These are phyloP conservation scores for Aphidius gifuensis DNA, from an alignment of 1,140 invertebrate species.

Conservation along the genomic window DNA sequence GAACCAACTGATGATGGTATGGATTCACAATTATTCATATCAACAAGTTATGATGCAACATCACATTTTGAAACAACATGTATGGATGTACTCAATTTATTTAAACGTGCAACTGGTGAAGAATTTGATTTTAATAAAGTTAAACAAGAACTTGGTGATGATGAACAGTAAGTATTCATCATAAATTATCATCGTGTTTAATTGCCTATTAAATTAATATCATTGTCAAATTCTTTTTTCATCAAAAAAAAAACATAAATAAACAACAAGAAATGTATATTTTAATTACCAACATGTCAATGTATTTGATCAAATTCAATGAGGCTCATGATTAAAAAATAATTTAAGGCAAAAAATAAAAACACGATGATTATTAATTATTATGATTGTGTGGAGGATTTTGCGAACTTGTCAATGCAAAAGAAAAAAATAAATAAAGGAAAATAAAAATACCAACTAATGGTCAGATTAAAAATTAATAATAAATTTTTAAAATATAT, in stretches of 20 bases:
- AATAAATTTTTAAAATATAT: not conserved
- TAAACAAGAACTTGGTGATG: conserved; percentile 87
- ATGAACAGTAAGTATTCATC: conserved; percentile 66
- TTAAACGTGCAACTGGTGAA: conserved; percentile 92
- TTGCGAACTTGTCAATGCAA: not conserved
- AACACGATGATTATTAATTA: not conserved
- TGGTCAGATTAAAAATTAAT: not conserved
- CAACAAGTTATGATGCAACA: conserved; percentile 96
- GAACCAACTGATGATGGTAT: conserved; percentile 88
- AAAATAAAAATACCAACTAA: not conserved
- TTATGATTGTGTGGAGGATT: too few relatives aligned
- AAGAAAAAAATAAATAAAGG: not conserved
- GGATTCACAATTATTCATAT: conserved; percentile 92
- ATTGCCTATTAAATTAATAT: not conserved
- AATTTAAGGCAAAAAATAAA: too few relatives aligned
- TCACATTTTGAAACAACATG: conserved; percentile 99
- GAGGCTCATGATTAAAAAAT: not conserved
- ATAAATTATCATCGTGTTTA: too few relatives aligned
- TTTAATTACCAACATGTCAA: conserved; percentile 10
- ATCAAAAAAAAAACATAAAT: not conserved
- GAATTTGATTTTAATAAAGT: conserved; percentile 99
- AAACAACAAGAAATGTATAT: conserved; percentile 11
- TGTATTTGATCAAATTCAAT: not conserved
- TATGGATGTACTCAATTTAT: conserved; percentile 95
- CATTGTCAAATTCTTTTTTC: conserved; percentile 11